Evolutionary conservation across 2,888 invertebrate species (phyloP).

Genomic region (Diaphora mendica): DNA sequence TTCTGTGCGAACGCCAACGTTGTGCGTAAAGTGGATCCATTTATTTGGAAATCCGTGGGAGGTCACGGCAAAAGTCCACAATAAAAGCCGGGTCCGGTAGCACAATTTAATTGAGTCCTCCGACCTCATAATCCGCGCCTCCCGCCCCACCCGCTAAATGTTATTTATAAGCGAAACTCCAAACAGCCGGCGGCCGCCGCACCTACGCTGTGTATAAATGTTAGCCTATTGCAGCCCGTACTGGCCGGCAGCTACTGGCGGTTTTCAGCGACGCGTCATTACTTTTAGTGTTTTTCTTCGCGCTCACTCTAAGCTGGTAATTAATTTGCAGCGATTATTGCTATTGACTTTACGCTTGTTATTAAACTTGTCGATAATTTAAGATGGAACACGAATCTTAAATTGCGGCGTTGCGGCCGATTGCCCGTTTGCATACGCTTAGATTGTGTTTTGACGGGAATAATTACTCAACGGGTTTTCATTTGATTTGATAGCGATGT

Average conservation of each 20-base stretch:
- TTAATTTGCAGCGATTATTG: constrained; percentile 82
- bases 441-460: constrained; percentile 73
- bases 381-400: constrained; percentile 81
- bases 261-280: constrained; percentile 65
- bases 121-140: constrained; percentile 83
- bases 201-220: constrained; percentile 69
- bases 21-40: constrained; percentile 77
- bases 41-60: constrained; percentile 82
- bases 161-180: constrained; percentile 83
- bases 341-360: constrained; percentile 80
- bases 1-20: constrained; percentile 66
- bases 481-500: constrained; percentile 75
- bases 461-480: constrained; percentile 69
- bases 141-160: constrained; percentile 81
- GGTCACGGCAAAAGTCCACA: constrained; percentile 83
- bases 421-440: constrained; percentile 73
- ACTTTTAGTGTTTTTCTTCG: constrained; percentile 77
- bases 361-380: constrained; percentile 85
- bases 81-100: constrained; percentile 83
- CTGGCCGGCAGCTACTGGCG: constrained; percentile 49
- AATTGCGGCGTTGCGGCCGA: constrained; percentile 79
- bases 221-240: constrained; percentile 72
- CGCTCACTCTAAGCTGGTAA: constrained; percentile 72
- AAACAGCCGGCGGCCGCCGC: constrained; percentile 66
- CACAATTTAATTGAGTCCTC: constrained; percentile 85